Evolutionary conservation across 2,888 invertebrate genomes (phyloP).

Genomic region (Lycaena phlaeas): DNA sequence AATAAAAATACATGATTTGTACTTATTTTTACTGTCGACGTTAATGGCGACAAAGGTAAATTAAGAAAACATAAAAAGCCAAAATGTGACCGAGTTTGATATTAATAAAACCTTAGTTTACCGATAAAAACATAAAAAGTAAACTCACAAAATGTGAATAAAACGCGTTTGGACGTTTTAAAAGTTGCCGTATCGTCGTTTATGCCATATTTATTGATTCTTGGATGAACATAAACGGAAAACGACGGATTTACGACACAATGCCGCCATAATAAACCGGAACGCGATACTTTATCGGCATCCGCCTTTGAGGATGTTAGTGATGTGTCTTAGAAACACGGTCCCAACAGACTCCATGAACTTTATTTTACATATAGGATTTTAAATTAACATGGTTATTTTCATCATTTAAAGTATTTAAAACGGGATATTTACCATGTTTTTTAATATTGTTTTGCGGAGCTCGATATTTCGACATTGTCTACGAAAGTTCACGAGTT

Average conservation of each 20-base stretch:
- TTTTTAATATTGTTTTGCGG: too few relatives aligned
- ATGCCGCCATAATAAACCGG: constrained; percentile 15
- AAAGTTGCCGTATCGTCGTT: constrained; percentile 6
- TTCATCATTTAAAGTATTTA: too few relatives aligned
- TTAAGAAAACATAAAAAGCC: background rate
- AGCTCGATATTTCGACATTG: too few relatives aligned
- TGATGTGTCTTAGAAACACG: background rate
- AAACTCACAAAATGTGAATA: background rate
- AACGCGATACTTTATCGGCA: constrained; percentile 7
- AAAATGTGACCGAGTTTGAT: background rate
- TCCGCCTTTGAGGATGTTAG: constrained; percentile 6
- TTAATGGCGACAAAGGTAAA: too few relatives aligned
- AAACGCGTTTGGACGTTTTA: background rate
- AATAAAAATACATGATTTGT: too few relatives aligned
- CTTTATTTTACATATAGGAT: too few relatives aligned
- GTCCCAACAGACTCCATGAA: too few relatives aligned
- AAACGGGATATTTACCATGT: too few relatives aligned
- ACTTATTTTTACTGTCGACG: too few relatives aligned
- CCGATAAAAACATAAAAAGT: constrained; percentile 7
- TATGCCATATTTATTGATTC: constrained; percentile 14
- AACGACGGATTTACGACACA: constrained; percentile 18
- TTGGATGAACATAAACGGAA: constrained; percentile 6
- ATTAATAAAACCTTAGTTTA: constrained; percentile 2
- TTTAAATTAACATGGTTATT: too few relatives aligned
- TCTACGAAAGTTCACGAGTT: too few relatives aligned